Base-by-base conservation (phyloP, 2,888 invertebrate genomes). In the Drosophila subsilvestris region DNA sequence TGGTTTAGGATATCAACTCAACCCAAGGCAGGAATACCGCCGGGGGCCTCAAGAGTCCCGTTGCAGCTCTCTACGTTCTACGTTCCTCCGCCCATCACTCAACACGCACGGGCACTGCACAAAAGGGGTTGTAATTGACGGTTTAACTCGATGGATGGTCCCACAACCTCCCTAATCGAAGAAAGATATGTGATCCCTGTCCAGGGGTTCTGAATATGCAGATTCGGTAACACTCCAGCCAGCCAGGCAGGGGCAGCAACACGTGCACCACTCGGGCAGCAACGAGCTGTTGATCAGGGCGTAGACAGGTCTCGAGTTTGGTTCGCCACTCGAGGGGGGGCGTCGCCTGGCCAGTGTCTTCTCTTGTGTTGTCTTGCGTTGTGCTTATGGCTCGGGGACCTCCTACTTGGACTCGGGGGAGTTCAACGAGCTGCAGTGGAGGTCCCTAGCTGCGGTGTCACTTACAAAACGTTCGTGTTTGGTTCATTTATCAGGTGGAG, bases 121-220 rank as follows among this genome's bases (percentile, higher is more conserved):
- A 83, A 83, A 83, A 80, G 82, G 78, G 83, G 74, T 82, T 75
- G 80, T 83, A 82, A 85, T 83, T 83, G 62, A 77, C 69, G 75
- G 76, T 80, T 80, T 73, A 81, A 77, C 82, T 84, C 73, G 50
- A 54, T 67, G 37, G 37, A 2, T 37, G 80, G 43, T 10, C 75
- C 50, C 74, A 67, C 80, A 66, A 62, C 84, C 81, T 76, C 79
- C 82, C 78, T 70, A 74, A 57, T 70, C 67, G 55, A 62, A 7
- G 5, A 51, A 9, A 32, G 51, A 69, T 47, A 69, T 47, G 43
- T 49, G 68, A 62, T 29, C 51, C 44, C 65, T 51, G 65, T 37
- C 63, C 58, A 59, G 65, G 69, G 67, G 60, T 56, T 49, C 67
- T 50, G 42, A 50, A 48, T 78, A 84, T 84, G 84, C 78, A 81